A percentile compares a stretch with the other conserved stretches of the same genome.
phyloP scores from a whole-genome alignment of 23 tunicate species.

The Phallusia fumigata region DNA sequence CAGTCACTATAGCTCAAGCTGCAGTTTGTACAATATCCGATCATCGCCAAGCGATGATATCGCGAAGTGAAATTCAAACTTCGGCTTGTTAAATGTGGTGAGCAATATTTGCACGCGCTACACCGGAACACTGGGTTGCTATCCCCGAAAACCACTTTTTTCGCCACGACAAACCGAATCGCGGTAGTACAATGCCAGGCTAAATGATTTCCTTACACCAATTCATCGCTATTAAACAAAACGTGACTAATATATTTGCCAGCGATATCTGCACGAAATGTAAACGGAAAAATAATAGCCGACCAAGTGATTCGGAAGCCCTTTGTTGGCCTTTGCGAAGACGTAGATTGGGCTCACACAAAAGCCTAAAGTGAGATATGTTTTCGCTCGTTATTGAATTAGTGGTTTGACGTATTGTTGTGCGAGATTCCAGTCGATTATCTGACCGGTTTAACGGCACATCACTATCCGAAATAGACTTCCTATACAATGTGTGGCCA shows the following conservation, averaged over 20 bases:
- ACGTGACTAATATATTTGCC: conserved; percentile 11
- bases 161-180: no score
- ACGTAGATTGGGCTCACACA: neutral
- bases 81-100: no score
- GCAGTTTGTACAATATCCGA: no score
- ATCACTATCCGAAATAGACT: neutral
- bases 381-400: conserved; percentile 2
- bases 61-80: no score
- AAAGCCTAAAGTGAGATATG: neutral
- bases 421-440: neutral
- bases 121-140: no score
- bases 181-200: no score
- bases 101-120: no score
- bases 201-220: neutral
- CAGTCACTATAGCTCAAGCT: no score
- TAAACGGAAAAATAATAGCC: neutral
- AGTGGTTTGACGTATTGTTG: conserved; percentile 13
- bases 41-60: no score
- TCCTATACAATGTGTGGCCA: neutral
- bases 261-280: neutral
- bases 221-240: neutral
- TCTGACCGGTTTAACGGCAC: neutral
- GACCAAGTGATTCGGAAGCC: neutral
- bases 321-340: neutral
- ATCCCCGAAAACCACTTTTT: no score